Evolutionary conservation across 1,140 invertebrate genomes (phyloP), one percentile per base, ranked within the genome.

Genomic region (Argopecten irradians): DNA sequence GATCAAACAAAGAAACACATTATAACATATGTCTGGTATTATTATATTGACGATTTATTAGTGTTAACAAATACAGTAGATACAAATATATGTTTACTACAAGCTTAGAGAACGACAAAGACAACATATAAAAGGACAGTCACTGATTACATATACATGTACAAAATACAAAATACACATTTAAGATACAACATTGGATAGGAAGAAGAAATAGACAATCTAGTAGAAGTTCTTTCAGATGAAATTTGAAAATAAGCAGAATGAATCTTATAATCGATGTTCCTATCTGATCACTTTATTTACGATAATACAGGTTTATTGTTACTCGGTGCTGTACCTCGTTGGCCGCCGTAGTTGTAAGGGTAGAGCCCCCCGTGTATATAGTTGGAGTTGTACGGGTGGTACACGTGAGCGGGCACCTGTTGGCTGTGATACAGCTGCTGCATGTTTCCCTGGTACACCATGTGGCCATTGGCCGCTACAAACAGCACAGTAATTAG

Each of bases 351-450:
- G 84, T 28, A 71, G 35, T 86, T 86, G 16, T 85, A 84, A 8
- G 87, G 83, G n/a, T 89, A 89, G n/a, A 85, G 43, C 9, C 55
- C 41, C 8, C 33, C 33, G 55, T 88, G 85, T 0, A 89, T 28
- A 22, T 89, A 84, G 28, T 39, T 83, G 34, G 86, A 90, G 85
- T 84, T 90, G 71, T 88, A 88, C 0, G 55, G 84, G 39, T 90
- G 84, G 82, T 90, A 86, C 55, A 71, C 84, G 85, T n/a, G 16
- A 41, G 46, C 34, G 0, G 86, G 87, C 34, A 43, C 35, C 55
- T 86, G 88, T 16, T 90, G 87, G 39, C 89, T 90, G 43, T 90
- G 89, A 33, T 90, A 90, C 22, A 90, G 83, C 11, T 90, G 87
- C 34, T 83, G 19, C 55, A 88, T 86, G 83, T 83, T 83, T 28